Evolutionary conservation across 2,888 invertebrate genomes (phyloP).

Genomic region (Harpalus rubripes): DNA sequence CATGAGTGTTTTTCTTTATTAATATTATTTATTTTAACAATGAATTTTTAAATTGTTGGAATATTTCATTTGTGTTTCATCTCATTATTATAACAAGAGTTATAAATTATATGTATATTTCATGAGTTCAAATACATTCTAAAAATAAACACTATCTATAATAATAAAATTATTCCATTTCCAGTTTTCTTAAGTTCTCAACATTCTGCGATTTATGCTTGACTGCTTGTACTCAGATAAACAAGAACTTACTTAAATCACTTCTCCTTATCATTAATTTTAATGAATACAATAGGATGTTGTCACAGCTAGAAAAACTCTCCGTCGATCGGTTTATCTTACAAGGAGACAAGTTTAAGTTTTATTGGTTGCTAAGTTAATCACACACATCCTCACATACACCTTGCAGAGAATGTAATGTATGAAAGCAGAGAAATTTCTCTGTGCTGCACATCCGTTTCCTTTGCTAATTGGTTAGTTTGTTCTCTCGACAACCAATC

Average conservation of each 20-base stretch:
- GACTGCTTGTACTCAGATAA: neutral
- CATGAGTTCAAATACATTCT: neutral
- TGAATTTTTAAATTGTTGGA: too few relatives aligned
- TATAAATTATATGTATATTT: neutral
- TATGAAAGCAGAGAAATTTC: slow-evolving; percentile 58
- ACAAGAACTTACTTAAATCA: slow-evolving; percentile 14
- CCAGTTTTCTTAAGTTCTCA: neutral
- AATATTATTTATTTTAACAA: too few relatives aligned
- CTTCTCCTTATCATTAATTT: neutral
- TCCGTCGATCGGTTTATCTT: neutral
- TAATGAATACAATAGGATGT: slow-evolving; percentile 48
- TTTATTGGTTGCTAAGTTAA: slow-evolving; percentile 28
- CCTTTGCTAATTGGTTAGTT: slow-evolving; percentile 50
- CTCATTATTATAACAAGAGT: too few relatives aligned
- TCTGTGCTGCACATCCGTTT: slow-evolving; percentile 44
- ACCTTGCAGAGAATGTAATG: slow-evolving; percentile 16
- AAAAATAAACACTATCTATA: neutral
- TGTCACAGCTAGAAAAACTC: slow-evolving; percentile 13
- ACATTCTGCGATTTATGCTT: slow-evolving; percentile 13
- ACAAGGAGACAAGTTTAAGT: slow-evolving; percentile 23
- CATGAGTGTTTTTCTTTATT: too few relatives aligned
- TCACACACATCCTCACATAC: slow-evolving; percentile 28
- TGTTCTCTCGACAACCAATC: slow-evolving; percentile 42
- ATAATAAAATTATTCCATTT: neutral
- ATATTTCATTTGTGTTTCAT: too few relatives aligned